A percentile compares a stretch with the other conserved stretches of the same genome.
These are phyloP conservation scores for Drosophila ohnishii DNA, from an alignment of 1,140 invertebrate species.

Conservation along the genomic window DNA sequence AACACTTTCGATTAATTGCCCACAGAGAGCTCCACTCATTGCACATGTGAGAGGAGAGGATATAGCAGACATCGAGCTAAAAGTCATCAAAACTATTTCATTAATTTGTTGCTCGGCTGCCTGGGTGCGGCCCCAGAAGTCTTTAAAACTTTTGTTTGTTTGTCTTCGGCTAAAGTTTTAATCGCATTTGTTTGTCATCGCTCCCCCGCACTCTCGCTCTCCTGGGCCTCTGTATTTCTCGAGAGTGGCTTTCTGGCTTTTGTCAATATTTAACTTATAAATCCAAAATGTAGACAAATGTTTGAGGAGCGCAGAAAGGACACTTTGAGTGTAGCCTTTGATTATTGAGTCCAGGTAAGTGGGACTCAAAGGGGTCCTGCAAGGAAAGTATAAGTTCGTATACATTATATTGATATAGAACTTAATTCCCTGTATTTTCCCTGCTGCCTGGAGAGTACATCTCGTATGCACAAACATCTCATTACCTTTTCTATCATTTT, in stretches of 20 bases:
- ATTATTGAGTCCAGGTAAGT: conserved; percentile 1
- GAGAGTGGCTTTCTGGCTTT: conserved; percentile 12
- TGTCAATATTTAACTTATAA: conserved; percentile 44
- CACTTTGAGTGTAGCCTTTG: background rate
- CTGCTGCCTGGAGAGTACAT: background rate
- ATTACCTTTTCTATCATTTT: conserved; percentile 50
- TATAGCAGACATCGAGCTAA: conserved; percentile 5
- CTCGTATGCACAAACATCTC: conserved; percentile 54
- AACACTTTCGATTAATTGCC: conserved; percentile 52
- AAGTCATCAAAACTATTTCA: conserved; percentile 56
- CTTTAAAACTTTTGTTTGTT: conserved; percentile 66
- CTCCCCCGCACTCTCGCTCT: background rate
- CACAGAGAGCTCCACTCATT: conserved; percentile 34
- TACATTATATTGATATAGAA: background rate
- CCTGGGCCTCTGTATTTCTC: background rate
- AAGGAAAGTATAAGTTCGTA: background rate
- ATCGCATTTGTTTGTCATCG: conserved; percentile 58
- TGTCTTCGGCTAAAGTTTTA: conserved; percentile 58
- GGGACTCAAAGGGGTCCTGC: background rate
- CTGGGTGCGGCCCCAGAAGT: conserved; percentile 32
- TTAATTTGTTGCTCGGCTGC: conserved; percentile 54
- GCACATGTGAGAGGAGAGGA: conserved; percentile 16
- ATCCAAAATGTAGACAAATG: conserved; percentile 19
- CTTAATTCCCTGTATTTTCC: background rate
- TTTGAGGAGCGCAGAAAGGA: conserved; percentile 10